These are phyloP conservation scores for Ichneumoninae sp. DNA, from an alignment of 2,888 invertebrate genomes.

Conservation along the genomic window DNA sequence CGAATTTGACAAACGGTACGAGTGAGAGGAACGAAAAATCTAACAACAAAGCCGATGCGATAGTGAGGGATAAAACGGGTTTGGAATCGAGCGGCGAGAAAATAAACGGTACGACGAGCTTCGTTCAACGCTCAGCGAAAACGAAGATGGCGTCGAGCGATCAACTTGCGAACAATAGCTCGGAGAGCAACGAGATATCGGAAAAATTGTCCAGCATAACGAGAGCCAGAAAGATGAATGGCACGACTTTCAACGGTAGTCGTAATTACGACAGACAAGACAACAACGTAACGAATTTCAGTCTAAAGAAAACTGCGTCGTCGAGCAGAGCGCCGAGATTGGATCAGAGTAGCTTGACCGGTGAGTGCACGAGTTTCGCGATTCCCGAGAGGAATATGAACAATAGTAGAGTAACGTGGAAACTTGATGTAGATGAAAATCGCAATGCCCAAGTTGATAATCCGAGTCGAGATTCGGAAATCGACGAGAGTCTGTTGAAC, in stretches of 20 bases:
- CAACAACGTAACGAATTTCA: conserved; percentile 35
- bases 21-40: neutral
- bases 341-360: conserved; percentile 17
- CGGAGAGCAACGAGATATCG: conserved; percentile 79
- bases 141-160: conserved; percentile 1
- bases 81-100: conserved; percentile 8
- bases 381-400: conserved; percentile 13
- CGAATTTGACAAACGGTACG: neutral
- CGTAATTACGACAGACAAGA: conserved; percentile 71
- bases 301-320: conserved; percentile 62
- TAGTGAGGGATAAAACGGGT: neutral
- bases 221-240: conserved; percentile 78
- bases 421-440: conserved; percentile 41
- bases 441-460: neutral
- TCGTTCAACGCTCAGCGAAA: neutral
- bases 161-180: neutral
- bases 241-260: conserved; percentile 80
- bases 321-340: conserved; percentile 12
- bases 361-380: neutral
- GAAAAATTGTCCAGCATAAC: conserved; percentile 79
- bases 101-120: conserved; percentile 17
- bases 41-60: neutral
- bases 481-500: conserved; percentile 9
- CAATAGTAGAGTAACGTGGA: conserved; percentile 53
- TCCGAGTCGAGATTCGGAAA: neutral